Evolutionary conservation across 2,888 invertebrate genomes (phyloP).

Genomic region (Marasmarcha lunaedactyla): DNA sequence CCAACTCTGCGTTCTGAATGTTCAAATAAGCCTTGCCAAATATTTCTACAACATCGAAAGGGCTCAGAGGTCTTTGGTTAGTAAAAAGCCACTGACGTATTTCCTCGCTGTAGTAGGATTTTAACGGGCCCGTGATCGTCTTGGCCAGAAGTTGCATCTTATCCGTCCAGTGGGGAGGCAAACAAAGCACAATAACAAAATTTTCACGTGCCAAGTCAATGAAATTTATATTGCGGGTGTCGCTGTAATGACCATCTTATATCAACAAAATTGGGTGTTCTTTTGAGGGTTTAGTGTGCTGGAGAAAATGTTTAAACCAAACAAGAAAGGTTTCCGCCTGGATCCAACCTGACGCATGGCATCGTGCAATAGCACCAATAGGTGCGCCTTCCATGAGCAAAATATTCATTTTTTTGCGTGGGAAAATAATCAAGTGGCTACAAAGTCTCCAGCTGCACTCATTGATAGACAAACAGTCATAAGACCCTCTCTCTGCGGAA

Average conservation of each 20-base stretch:
- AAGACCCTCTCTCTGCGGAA: slow-evolving; percentile 8
- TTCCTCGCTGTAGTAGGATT: slow-evolving; percentile 17
- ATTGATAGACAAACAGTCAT: slow-evolving; percentile 23
- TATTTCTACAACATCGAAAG: slow-evolving; percentile 16
- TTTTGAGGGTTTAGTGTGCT: slow-evolving; percentile 12
- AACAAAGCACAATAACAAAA: slow-evolving; percentile 7
- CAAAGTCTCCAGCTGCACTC: slow-evolving; percentile 12
- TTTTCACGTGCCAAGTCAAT: too few relatives aligned
- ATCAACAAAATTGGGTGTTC: slow-evolving; percentile 16
- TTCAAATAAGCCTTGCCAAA: slow-evolving; percentile 16
- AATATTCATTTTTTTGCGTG: slow-evolving; percentile 7
- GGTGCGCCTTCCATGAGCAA: slow-evolving; percentile 24
- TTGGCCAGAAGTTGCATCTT: too few relatives aligned
- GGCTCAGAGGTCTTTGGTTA: slow-evolving; percentile 10
- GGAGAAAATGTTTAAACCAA: slow-evolving; percentile 25
- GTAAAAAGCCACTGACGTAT: slow-evolving; percentile 12
- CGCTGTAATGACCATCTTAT: slow-evolving; percentile 20
- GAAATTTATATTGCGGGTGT: slow-evolving; percentile 17
- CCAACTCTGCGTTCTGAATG: slow-evolving; percentile 12
- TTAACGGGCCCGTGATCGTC: slow-evolving; percentile 10
- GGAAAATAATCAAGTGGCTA: too few relatives aligned
- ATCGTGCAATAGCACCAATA: slow-evolving; percentile 20
- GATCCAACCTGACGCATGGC: slow-evolving; percentile 27
- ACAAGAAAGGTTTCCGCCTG: slow-evolving; percentile 23
- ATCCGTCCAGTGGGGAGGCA: slow-evolving; percentile 6